Evolutionary conservation across 2,797 vertebrate species (phyloP).

Genomic region (Sebastes nivosus): DNA sequence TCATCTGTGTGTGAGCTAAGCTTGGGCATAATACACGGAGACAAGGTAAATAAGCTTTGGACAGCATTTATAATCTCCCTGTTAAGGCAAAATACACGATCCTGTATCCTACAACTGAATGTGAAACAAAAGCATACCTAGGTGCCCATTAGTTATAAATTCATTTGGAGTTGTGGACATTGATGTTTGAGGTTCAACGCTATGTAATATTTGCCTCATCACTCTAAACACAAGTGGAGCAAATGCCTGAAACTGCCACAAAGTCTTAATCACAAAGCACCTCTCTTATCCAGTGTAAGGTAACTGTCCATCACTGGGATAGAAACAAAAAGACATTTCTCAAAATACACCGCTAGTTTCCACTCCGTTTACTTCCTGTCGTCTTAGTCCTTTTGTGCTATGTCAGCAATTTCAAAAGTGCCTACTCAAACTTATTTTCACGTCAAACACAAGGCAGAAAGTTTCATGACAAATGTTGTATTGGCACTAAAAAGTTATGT

Average conservation of each 20-base stretch:
- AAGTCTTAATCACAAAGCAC: background rate
- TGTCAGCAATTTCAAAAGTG: background rate
- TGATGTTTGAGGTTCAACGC: background rate
- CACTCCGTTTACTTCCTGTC: background rate
- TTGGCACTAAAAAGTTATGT: background rate
- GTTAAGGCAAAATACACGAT: background rate
- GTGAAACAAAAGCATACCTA: background rate
- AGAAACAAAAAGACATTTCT: background rate
- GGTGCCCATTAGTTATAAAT: background rate
- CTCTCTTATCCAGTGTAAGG: background rate
- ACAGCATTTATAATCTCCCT: constrained; percentile 7
- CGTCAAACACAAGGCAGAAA: background rate
- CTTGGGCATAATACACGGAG: background rate
- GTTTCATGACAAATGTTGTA: background rate
- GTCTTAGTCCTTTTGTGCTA: background rate
- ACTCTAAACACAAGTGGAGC: background rate
- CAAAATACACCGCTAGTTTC: background rate
- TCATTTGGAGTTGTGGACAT: background rate
- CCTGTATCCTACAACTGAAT: background rate
- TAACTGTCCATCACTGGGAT: background rate
- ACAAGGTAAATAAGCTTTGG: background rate
- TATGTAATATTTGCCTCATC: background rate
- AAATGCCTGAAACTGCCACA: background rate
- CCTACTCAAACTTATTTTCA: background rate
- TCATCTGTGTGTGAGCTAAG: background rate